phyloP scores from a whole-genome alignment of 2,113 vertebrate genomes.

The Stigmatopora argus region DNA sequence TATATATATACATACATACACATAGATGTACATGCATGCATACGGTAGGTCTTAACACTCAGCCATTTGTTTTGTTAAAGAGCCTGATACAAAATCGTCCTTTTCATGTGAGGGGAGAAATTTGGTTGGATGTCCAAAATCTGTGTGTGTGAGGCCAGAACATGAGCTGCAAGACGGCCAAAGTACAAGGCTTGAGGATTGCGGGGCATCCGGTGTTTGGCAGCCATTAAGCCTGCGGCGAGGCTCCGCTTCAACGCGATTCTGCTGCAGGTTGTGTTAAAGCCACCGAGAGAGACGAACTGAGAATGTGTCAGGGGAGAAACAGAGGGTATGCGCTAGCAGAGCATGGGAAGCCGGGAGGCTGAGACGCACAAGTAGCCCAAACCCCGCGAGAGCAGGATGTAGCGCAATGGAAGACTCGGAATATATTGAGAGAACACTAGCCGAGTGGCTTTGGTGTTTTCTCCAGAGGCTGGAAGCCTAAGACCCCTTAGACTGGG shows the following conservation, averaged over 20 bases:
- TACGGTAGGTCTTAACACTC: no score
- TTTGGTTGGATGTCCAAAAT: neutral
- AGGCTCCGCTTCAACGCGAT: neutral
- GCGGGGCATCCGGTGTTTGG: neutral
- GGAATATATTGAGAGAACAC: neutral
- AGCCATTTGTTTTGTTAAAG: no score
- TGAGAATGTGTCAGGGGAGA: constrained; percentile 2
- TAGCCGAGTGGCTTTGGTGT: neutral
- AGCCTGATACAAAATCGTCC: no score
- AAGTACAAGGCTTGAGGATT: neutral
- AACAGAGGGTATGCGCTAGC: neutral
- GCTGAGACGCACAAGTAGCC: neutral
- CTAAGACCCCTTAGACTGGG: neutral
- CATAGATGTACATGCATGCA: no score
- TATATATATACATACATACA: no score
- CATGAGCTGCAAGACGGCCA: neutral
- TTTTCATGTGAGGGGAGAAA: neutral
- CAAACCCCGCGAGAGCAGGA: neutral
- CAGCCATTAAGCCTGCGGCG: neutral
- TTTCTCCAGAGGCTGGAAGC: neutral
- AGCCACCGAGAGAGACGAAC: neutral
- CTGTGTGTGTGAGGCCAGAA: neutral
- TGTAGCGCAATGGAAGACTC: neutral
- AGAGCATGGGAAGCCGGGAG: neutral
- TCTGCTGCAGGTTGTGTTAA: neutral